Evolutionary conservation across 2,888 invertebrate species (phyloP).

Genomic region (Dynastes maya): DNA sequence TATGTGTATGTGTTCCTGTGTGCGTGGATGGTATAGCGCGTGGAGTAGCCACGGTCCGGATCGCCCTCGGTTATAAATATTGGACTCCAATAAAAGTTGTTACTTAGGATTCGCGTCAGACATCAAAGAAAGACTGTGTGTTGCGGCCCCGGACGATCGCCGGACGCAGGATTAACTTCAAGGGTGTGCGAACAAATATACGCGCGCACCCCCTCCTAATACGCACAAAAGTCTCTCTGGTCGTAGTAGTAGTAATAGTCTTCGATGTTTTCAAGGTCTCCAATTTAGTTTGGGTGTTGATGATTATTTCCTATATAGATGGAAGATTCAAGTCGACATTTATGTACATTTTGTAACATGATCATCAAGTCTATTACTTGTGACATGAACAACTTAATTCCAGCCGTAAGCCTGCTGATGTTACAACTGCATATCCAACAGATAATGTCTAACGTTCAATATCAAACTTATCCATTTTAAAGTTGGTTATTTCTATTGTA

Average conservation of each 20-base stretch:
- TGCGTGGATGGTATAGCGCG: constrained; percentile 22
- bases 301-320: background rate
- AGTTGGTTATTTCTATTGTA: too few species aligned
- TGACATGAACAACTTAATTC: too few species aligned
- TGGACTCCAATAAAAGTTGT: constrained; percentile 70
- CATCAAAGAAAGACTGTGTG: constrained; percentile 64
- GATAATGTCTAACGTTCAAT: too few species aligned
- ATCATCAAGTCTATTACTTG: too few species aligned
- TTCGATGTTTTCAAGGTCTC: too few species aligned
- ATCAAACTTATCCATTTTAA: too few species aligned
- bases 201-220: constrained; percentile 5
- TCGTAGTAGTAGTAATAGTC: too few species aligned
- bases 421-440: too few species aligned
- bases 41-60: constrained; percentile 53
- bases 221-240: background rate
- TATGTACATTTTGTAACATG: too few species aligned
- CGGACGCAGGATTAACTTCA: constrained; percentile 41
- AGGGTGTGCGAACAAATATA: constrained; percentile 61
- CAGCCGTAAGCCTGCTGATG: too few species aligned
- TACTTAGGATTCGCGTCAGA: constrained; percentile 68
- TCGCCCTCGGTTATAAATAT: constrained; percentile 69
- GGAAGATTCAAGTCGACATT: too few species aligned
- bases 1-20: background rate
- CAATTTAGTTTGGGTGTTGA: background rate
- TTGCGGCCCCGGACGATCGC: constrained; percentile 43